Evolutionary conservation across 2,797 vertebrate genomes (phyloP).

Genomic region (Balearica regulorum): DNA sequence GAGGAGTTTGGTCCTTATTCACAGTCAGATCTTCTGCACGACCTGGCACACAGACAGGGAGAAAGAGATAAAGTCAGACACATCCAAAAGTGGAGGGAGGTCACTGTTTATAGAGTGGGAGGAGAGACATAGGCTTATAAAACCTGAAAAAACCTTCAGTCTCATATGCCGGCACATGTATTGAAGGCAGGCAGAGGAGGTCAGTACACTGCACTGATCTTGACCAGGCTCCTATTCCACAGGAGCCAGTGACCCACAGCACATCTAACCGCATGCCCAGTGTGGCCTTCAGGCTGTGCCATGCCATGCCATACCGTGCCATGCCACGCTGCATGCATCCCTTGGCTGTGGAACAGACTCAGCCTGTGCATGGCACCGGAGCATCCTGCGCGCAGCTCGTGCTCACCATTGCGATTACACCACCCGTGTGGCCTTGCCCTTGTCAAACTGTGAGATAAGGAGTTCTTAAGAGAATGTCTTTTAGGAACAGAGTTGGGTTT

Average conservation of each 20-base stretch:
- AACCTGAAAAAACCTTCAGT: not conserved
- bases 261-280: not conserved
- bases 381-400: not conserved
- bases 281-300: rapidly evolving
- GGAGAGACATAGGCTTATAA: not conserved
- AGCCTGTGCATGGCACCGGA: rapidly evolving
- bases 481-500: not conserved
- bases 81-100: not conserved
- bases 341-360: not conserved
- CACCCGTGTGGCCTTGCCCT: not conserved
- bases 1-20: not conserved
- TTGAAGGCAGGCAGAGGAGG: not conserved
- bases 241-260: not conserved
- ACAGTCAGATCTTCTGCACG: not conserved
- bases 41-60: not conserved
- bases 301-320: not conserved
- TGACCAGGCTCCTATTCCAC: rapidly evolving
- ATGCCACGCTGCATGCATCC: rapidly evolving
- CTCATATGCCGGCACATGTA: rapidly evolving
- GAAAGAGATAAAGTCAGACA: not conserved
- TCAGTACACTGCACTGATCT: not conserved
- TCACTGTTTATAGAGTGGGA: not conserved
- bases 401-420: rapidly evolving
- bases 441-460: not conserved
- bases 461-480: not conserved